Evolutionary conservation across 2,888 invertebrate species (phyloP).

Genomic region (Andricus quercusramuli): DNA sequence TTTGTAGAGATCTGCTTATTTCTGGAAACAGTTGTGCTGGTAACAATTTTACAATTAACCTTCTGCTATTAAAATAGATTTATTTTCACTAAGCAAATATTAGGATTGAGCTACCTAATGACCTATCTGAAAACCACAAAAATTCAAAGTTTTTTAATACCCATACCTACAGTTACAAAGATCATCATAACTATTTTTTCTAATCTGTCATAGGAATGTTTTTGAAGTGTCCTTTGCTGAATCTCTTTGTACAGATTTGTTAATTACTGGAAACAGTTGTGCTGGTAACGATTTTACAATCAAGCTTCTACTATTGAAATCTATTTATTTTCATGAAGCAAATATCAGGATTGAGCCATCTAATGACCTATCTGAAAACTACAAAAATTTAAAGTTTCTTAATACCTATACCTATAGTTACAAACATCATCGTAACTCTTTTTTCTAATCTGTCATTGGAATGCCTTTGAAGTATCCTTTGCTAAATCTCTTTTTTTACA

Average conservation of each 20-base stretch:
- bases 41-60: neutral
- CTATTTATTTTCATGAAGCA: no score
- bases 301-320: no score
- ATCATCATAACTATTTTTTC: neutral
- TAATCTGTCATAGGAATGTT: neutral
- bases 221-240: neutral
- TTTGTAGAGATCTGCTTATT: neutral
- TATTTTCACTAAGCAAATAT: no score
- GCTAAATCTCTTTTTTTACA: constrained; percentile 18
- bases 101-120: no score
- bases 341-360: no score
- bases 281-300: neutral
- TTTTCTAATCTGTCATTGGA: neutral
- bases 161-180: neutral
- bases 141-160: no score
- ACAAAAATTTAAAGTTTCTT: no score
- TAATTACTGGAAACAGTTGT: constrained; percentile 32
- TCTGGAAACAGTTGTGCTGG: neutral
- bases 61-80: no score
- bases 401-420: no score
- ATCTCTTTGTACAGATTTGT: constrained; percentile 27
- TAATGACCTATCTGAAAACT: no score
- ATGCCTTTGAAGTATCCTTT: neutral
- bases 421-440: neutral
- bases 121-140: no score